phyloP scores from a whole-genome alignment of 2,888 invertebrate species.

The Thymelicus acteon region DNA sequence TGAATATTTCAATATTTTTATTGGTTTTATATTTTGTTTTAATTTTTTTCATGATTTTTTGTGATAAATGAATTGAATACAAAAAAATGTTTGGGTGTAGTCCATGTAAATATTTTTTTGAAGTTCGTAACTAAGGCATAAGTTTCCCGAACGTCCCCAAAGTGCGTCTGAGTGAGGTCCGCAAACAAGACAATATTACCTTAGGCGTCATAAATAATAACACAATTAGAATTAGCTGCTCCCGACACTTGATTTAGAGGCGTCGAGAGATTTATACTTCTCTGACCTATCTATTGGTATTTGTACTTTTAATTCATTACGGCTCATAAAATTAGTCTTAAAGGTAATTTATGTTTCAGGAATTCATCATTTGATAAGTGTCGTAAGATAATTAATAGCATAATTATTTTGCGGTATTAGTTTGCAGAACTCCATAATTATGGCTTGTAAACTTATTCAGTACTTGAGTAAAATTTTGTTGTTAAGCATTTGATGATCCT shows the following conservation, averaged over 20 bases:
- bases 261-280: conserved; percentile 48
- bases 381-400: too few species aligned
- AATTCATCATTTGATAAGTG: not conserved
- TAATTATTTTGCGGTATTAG: too few species aligned
- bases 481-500: too few species aligned
- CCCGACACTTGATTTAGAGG: conserved; percentile 59
- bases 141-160: conserved; percentile 40
- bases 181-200: conserved; percentile 59
- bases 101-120: too few species aligned
- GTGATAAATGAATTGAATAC: too few species aligned
- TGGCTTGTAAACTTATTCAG: too few species aligned
- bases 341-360: not conserved
- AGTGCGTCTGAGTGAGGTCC: conserved; percentile 53
- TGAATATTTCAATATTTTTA: not conserved
- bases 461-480: not conserved
- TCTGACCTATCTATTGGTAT: conserved; percentile 6
- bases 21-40: too few species aligned
- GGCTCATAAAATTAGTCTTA: conserved; percentile 12
- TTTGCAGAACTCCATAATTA: too few species aligned
- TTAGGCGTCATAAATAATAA: conserved; percentile 66
- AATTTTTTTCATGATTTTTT: too few species aligned
- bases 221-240: conserved; percentile 60
- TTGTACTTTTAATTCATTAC: conserved; percentile 12
- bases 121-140: too few species aligned
- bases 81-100: too few species aligned